Evolutionary conservation across 2,888 invertebrate genomes (phyloP).

Genomic region (Chironomus tentans): DNA sequence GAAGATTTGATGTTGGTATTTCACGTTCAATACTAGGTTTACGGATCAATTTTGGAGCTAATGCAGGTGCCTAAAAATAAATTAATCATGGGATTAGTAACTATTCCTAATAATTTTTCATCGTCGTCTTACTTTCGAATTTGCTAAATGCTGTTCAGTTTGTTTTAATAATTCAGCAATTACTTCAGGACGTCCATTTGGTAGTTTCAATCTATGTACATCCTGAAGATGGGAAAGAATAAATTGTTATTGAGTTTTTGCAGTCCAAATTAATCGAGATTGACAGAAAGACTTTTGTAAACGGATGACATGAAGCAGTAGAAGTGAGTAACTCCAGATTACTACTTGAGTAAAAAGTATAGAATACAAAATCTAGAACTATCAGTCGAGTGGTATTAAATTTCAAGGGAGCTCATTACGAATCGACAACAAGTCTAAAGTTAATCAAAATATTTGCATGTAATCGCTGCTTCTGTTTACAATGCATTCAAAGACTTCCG

Average conservation of each 20-base stretch:
- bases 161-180: constrained; percentile 23
- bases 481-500: not conserved
- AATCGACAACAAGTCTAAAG: not conserved
- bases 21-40: constrained; percentile 85
- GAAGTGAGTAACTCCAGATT: too few species aligned
- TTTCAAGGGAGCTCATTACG: too few species aligned
- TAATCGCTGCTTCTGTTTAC: not conserved
- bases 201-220: not conserved
- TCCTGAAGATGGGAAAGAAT: constrained; percentile 8
- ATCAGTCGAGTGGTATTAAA: too few species aligned
- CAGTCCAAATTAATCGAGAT: too few species aligned
- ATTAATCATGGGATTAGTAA: not conserved
- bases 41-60: constrained; percentile 66
- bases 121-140: not conserved
- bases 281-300: too few species aligned
- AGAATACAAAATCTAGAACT: too few species aligned
- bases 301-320: too few species aligned
- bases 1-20: constrained; percentile 45
- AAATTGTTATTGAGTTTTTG: not conserved
- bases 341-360: too few species aligned
- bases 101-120: too few species aligned
- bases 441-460: not conserved
- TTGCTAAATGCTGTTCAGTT: constrained; percentile 4
- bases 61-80: constrained; percentile 42
- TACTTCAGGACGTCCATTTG: constrained; percentile 37